Evolutionary conservation across 2,113 vertebrate genomes (phyloP), one percentile per base, ranked within the genome.

Genomic region (Fulmarus glacialis): DNA sequence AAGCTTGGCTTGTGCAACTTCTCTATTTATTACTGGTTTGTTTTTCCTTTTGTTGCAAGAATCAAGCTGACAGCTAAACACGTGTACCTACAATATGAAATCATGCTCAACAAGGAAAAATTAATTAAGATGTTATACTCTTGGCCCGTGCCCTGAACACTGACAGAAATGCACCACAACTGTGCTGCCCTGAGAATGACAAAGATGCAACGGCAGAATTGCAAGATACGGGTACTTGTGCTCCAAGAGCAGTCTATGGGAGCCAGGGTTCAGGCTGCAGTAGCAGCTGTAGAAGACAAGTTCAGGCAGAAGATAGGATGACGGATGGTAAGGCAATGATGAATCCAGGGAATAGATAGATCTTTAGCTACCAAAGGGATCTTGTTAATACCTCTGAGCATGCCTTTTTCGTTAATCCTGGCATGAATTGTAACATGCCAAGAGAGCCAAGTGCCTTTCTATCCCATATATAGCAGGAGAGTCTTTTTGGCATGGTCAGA

Each of bases 31-130:
- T 83, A 18, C 82, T 66, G 58, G 22, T 77, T 96, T 93, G 90
- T 21, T 97, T 94, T 95, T 38, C 89, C 95, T 95, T 94, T 97
- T 95, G 85, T 90, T 94, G 95, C 93, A 88, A 94, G 87, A 88
- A 92, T 52, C 58, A 77, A 80, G 95, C 95, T 95, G 95, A 95
- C 92, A 93, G 96, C 90, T 88, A n/a, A 85, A 90, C 93, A 94
- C 47, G 19, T 91, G 94, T 96, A 94, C 74, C 79, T 94, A 81
- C 74, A 48, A 59, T 53, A 82, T 34, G 73, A 87, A 92, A 88
- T 82, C 93, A 58, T 48, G 52, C 87, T 87, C 24, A 27, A 50
- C 87, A 62, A 96, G 87, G 79, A 72, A 80, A 89, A 94, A 29
- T 27, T 59, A 85, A 91, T 84, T 48, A 95, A 77, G 91, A 55